These are phyloP conservation scores for Polymixis lichenea DNA, from an alignment of 2,888 invertebrate genomes.

Conservation along the genomic window DNA sequence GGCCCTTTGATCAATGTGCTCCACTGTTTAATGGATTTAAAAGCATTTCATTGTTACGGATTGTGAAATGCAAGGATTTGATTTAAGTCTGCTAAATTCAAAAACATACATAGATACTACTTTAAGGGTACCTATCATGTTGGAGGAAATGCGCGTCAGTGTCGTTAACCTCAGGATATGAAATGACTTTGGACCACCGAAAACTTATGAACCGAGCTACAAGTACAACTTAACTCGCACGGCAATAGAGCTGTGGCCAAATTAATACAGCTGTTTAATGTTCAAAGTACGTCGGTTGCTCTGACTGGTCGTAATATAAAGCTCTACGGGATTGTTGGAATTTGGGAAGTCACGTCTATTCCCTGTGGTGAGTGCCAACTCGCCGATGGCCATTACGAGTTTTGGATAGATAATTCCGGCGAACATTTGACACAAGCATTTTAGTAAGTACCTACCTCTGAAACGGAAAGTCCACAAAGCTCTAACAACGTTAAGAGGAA, in stretches of 20 bases:
- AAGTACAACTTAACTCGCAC: conserved; percentile 25
- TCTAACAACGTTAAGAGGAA: conserved; percentile 49
- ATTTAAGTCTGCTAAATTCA: conserved; percentile 59
- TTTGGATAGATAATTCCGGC: conserved; percentile 63
- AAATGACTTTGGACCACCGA: conserved; percentile 13
- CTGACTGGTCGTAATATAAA: conserved; percentile 62
- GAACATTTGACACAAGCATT: conserved; percentile 57
- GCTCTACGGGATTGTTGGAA: conserved; percentile 64
- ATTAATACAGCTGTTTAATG: conserved; percentile 68
- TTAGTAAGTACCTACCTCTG: conserved; percentile 26
- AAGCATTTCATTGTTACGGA: conserved; percentile 82
- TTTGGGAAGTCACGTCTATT: conserved; percentile 70
- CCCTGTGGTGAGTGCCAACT: conserved; percentile 68
- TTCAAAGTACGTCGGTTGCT: conserved; percentile 62
- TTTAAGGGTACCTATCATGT: conserved; percentile 4
- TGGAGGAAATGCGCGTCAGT: conserved; percentile 11
- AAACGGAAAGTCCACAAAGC: conserved; percentile 44
- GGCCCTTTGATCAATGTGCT: conserved; percentile 83
- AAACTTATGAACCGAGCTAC: conserved; percentile 17
- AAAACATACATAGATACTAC: conserved; percentile 34
- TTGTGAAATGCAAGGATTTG: conserved; percentile 69
- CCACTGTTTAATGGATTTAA: conserved; percentile 83
- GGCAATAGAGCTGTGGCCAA: conserved; percentile 55
- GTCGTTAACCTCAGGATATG: conserved; percentile 23
- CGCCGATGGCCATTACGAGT: conserved; percentile 69